These are phyloP conservation scores for Vespertilio murinus DNA, from an alignment of 2,797 vertebrate species.

Conservation along the genomic window DNA sequence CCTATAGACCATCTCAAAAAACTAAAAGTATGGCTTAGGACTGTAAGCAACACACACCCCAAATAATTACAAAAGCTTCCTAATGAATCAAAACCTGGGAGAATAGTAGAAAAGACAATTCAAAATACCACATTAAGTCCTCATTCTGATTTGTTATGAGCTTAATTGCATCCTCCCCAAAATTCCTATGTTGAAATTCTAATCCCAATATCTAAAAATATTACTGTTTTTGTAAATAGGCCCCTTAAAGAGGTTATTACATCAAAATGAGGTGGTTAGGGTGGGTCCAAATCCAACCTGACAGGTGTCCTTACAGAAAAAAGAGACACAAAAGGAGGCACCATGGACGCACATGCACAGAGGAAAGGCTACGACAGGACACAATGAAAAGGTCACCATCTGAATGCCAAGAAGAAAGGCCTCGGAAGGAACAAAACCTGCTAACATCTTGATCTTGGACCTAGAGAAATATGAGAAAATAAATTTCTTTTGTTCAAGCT, in stretches of 20 bases:
- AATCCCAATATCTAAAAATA: slow-evolving; percentile 3
- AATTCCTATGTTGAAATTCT: neutral
- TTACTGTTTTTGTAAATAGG: neutral
- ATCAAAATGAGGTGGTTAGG: neutral
- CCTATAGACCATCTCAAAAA: slow-evolving; percentile 37
- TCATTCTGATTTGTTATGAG: slow-evolving; percentile 29
- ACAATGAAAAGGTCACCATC: neutral
- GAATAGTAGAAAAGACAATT: slow-evolving; percentile 3
- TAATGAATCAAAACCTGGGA: slow-evolving; percentile 6
- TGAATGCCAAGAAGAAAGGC: neutral
- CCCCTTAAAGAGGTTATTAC: neutral
- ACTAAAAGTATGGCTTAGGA: neutral
- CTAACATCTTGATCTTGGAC: neutral
- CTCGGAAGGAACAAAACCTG: neutral
- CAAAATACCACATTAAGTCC: neutral
- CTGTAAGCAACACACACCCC: neutral
- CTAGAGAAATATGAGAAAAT: neutral
- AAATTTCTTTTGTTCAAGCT: neutral
- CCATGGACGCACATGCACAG: neutral
- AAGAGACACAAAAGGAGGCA: neutral
- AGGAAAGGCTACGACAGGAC: neutral
- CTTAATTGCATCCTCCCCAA: neutral
- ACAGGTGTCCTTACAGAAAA: neutral
- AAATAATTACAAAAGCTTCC: neutral
- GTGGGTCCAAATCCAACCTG: neutral